phyloP scores from a whole-genome alignment of 23 tunicate genomes.

The Ascidia mentula region DNA sequence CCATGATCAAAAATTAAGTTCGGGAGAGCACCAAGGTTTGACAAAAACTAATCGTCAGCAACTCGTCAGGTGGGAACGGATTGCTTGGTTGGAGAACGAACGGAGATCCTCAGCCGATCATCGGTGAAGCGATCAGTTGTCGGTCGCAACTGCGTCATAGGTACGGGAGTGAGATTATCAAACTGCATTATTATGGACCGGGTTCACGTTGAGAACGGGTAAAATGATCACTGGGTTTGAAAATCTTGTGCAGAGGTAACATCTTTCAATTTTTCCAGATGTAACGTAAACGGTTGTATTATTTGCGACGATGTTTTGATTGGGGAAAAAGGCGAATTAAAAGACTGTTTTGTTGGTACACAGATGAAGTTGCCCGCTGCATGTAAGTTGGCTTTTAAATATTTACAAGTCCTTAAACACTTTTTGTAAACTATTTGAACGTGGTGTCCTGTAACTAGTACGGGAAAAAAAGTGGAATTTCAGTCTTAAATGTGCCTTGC shows the following conservation, averaged over 20 bases:
- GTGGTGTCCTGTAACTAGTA: too few relatives aligned
- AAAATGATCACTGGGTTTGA: background rate
- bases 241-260: background rate
- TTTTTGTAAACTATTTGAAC: too few relatives aligned
- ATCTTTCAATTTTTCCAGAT: constrained; percentile 21
- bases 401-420: too few relatives aligned
- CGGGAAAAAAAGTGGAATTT: too few relatives aligned
- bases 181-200: constrained; percentile 72
- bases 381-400: too few relatives aligned
- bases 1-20: too few relatives aligned
- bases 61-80: constrained; percentile 62
- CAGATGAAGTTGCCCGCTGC: constrained; percentile 24
- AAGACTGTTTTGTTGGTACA: constrained; percentile 70
- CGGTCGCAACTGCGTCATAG: constrained; percentile 64
- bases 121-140: constrained; percentile 61
- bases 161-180: constrained; percentile 44
- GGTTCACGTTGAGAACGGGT: constrained; percentile 52
- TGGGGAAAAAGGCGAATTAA: constrained; percentile 62
- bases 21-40: too few relatives aligned
- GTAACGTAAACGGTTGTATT: constrained; percentile 53
- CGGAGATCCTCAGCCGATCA: constrained; percentile 35
- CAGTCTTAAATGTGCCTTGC: too few relatives aligned
- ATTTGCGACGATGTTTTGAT: constrained; percentile 34
- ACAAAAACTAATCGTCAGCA: too few relatives aligned
- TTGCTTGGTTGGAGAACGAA: constrained; percentile 68